Evolutionary conservation across 2,113 vertebrate species (phyloP).

Genomic region (Myanophis thanlyinensis): DNA sequence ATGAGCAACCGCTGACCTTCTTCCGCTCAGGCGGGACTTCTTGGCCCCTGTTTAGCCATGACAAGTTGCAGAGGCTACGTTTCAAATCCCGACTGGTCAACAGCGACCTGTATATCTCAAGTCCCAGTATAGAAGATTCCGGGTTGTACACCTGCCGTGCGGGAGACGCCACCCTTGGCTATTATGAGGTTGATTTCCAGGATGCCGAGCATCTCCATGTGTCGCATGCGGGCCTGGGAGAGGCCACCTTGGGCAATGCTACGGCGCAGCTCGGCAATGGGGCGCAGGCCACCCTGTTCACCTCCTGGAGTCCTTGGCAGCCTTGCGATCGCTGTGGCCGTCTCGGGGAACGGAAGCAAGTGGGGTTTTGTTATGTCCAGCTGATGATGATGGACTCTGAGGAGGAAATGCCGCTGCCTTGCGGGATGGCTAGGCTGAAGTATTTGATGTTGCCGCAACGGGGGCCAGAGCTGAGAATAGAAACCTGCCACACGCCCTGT

Average conservation of each 20-base stretch:
- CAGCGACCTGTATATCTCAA: conserved; percentile 33
- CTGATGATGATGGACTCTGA: neutral
- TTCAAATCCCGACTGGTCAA: neutral
- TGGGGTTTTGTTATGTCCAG: conserved; percentile 55
- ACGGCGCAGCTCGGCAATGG: neutral
- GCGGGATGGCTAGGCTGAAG: conserved; percentile 29
- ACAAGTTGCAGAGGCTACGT: neutral
- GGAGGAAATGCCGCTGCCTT: conserved; percentile 21
- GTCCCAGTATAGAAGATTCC: conserved; percentile 37
- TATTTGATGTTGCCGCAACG: neutral
- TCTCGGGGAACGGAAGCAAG: conserved; percentile 37
- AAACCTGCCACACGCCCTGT: conserved; percentile 41
- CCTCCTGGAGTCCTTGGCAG: conserved; percentile 60
- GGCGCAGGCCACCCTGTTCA: conserved; percentile 32
- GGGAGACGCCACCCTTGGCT: neutral
- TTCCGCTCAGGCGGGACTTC: neutral
- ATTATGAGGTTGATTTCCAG: conserved; percentile 59
- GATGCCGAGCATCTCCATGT: conserved; percentile 30
- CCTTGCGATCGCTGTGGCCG: conserved; percentile 44
- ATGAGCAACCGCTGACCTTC: neutral
- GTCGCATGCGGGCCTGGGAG: conserved; percentile 37
- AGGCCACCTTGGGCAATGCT: conserved; percentile 24
- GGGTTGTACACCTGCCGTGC: conserved; percentile 51
- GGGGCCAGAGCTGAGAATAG: conserved; percentile 49
- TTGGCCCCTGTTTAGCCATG: neutral